Percentiles rank a stretch among this genome's conserved stretches.
Evolutionary conservation across 1,140 invertebrate genomes (phyloP).

Genomic region (Papilio machaon): DNA sequence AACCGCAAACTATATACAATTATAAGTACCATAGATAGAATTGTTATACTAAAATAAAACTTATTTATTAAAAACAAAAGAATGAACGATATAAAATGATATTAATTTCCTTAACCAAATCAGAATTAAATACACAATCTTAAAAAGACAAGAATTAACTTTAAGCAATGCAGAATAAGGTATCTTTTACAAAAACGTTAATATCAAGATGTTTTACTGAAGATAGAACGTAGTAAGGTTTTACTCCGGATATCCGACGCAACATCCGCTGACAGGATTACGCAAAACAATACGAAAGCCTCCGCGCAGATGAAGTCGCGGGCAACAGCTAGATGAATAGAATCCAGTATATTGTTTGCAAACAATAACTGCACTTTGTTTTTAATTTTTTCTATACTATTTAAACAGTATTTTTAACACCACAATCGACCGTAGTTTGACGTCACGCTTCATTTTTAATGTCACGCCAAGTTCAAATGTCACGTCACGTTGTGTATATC

Average conservation of each 20-base stretch:
- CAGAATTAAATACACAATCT: background rate
- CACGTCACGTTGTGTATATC: background rate
- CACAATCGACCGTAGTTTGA: background rate
- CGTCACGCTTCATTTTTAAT: background rate
- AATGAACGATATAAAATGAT: too few relatives aligned
- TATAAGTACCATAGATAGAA: background rate
- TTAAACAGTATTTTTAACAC: background rate
- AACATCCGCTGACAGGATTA: background rate
- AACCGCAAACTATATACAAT: background rate
- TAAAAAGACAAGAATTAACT: background rate
- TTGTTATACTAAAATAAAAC: too few relatives aligned
- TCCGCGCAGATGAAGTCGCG: background rate
- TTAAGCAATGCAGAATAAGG: background rate
- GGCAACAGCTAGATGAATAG: too few relatives aligned
- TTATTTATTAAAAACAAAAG: too few relatives aligned
- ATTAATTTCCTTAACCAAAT: background rate
- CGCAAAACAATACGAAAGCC: constrained; percentile 2
- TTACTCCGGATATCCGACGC: background rate
- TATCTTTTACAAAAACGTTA: background rate
- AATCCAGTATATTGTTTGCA: too few relatives aligned
- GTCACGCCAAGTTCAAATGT: background rate
- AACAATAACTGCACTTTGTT: too few relatives aligned
- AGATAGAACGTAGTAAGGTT: background rate
- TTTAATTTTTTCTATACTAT: too few relatives aligned
- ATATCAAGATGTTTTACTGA: background rate